phyloP scores from a whole-genome alignment of 2,113 vertebrate species.

The Laticauda colubrina region DNA sequence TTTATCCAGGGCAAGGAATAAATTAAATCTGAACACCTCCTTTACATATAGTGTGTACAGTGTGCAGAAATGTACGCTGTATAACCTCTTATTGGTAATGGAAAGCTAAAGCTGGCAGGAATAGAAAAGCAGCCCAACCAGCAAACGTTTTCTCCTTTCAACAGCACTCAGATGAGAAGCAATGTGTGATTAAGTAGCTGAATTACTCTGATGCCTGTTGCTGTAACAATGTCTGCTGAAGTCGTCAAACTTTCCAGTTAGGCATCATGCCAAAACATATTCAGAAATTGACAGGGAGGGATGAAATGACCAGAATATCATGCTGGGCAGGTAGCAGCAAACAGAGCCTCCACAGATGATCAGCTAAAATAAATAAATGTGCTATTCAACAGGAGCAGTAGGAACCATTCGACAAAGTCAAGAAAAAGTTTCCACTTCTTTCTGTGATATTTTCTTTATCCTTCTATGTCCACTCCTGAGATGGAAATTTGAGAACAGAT shows the following conservation, averaged over 20 bases:
- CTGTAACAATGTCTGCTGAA: conserved; percentile 54
- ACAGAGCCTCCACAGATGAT: conserved; percentile 38
- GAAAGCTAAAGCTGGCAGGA: conserved; percentile 63
- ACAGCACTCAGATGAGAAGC: conserved; percentile 52
- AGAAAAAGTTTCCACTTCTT: conserved; percentile 16
- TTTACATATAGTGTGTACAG: conserved; percentile 64
- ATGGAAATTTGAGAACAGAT: conserved; percentile 21
- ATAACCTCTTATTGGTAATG: conserved; percentile 61
- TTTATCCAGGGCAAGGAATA: conserved; percentile 73
- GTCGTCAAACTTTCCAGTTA: conserved; percentile 23
- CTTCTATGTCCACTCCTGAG: conserved; percentile 13
- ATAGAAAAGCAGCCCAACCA: conserved; percentile 64
- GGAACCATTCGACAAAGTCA: conserved; percentile 35
- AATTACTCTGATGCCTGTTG: conserved; percentile 55
- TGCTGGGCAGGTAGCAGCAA: conserved; percentile 49
- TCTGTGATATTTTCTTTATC: conserved; percentile 17
- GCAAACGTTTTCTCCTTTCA: conserved; percentile 60
- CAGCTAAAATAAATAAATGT: conserved; percentile 35
- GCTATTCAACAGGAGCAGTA: conserved; percentile 50
- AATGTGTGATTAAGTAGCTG: conserved; percentile 51
- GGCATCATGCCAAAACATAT: conserved; percentile 61
- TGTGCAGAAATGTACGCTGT: conserved; percentile 60
- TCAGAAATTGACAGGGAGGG: conserved; percentile 54
- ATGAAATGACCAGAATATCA: conserved; percentile 37
- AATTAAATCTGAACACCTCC: conserved; percentile 71